phyloP scores from a whole-genome alignment of 2,797 vertebrate genomes.

The Gobionotothen gibberifrons region DNA sequence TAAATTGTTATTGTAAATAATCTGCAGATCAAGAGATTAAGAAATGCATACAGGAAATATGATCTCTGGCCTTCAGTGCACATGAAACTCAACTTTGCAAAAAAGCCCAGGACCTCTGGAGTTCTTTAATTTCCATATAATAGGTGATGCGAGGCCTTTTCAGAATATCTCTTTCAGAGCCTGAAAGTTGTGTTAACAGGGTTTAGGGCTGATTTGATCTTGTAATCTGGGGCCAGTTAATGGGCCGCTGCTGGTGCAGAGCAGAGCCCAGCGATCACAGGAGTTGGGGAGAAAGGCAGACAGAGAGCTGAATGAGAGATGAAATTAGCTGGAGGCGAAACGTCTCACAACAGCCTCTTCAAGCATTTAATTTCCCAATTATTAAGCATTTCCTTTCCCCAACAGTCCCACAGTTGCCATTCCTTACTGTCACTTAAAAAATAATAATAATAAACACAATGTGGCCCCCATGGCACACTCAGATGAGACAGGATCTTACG shows the following conservation, averaged over 20 bases:
- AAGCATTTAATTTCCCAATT: slow-evolving; percentile 72
- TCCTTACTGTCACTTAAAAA: slow-evolving; percentile 68
- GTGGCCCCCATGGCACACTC: slow-evolving; percentile 36
- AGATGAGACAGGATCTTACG: slow-evolving; percentile 16
- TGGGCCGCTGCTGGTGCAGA: slow-evolving; percentile 49
- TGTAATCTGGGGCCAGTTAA: slow-evolving; percentile 65
- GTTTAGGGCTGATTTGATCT: slow-evolving; percentile 67
- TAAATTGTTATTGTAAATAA: not conserved
- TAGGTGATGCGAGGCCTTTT: slow-evolving; percentile 17
- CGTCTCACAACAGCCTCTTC: slow-evolving; percentile 50
- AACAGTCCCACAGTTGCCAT: slow-evolving; percentile 36
- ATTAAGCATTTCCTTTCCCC: slow-evolving; percentile 53
- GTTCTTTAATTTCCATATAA: slow-evolving; percentile 36
- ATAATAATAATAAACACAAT: slow-evolving; percentile 51
- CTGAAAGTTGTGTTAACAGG: slow-evolving; percentile 56
- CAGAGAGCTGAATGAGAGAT: slow-evolving; percentile 49
- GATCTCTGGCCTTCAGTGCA: not conserved
- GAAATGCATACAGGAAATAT: not conserved
- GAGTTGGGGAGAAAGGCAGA: slow-evolving; percentile 41
- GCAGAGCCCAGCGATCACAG: slow-evolving; percentile 44
- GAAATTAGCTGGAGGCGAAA: slow-evolving; percentile 60
- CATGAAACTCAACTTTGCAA: slow-evolving; percentile 5
- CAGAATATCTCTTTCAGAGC: slow-evolving; percentile 29
- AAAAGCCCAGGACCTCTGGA: slow-evolving; percentile 19
- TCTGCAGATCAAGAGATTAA: not conserved